phyloP scores from a whole-genome alignment of 2,888 invertebrate species.

The Emesis furor region DNA sequence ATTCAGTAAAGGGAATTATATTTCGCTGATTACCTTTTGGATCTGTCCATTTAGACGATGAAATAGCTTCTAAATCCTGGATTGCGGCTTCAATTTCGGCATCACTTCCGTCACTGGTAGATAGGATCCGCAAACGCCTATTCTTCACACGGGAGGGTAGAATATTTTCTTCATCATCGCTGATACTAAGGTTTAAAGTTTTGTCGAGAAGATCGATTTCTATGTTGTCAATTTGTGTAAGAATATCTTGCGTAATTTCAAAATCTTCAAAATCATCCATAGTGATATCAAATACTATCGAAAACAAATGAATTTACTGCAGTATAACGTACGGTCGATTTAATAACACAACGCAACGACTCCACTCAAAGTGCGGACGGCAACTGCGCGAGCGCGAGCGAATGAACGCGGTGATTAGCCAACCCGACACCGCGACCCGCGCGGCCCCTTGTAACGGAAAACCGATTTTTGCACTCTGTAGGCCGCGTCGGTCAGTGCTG shows the following conservation, averaged over 20 bases:
- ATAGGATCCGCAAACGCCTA: too few relatives aligned
- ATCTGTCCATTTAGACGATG: too few relatives aligned
- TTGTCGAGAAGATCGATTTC: constrained; percentile 46
- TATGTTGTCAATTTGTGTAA: constrained; percentile 65
- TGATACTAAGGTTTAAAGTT: constrained; percentile 58
- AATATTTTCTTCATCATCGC: constrained; percentile 66
- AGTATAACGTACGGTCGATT: constrained; percentile 14
- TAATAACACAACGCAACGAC: constrained; percentile 47
- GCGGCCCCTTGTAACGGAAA: constrained; percentile 61
- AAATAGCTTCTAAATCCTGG: too few relatives aligned
- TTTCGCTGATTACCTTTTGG: too few relatives aligned
- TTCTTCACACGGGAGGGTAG: neutral
- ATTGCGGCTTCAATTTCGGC: too few relatives aligned
- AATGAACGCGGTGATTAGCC: constrained; percentile 31
- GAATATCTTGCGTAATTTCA: constrained; percentile 66
- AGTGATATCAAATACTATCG: constrained; percentile 38
- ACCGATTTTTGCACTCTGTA: constrained; percentile 53
- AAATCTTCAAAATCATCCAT: constrained; percentile 63
- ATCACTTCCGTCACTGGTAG: too few relatives aligned
- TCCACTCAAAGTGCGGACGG: constrained; percentile 45
- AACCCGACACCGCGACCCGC: constrained; percentile 66
- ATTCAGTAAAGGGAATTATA: too few relatives aligned
- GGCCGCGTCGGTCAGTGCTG: constrained; percentile 36
- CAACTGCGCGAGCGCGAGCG: constrained; percentile 45
- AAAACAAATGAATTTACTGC: constrained; percentile 24